phyloP scores from a whole-genome alignment of 2,113 vertebrate species.

The Platycercus adscitus region DNA sequence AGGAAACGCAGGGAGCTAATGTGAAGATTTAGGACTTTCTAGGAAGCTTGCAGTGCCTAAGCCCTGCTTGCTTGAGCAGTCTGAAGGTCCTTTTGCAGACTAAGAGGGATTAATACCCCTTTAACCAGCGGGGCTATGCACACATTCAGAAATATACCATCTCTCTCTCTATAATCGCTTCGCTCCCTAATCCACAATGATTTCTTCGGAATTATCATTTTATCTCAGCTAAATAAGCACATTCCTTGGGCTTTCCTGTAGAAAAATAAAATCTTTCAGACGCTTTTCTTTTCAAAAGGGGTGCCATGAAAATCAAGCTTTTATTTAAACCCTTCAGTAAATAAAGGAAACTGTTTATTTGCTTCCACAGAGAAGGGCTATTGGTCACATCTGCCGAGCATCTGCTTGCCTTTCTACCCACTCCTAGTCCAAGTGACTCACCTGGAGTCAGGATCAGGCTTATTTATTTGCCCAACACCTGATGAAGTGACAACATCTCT shows the following conservation, averaged over 20 bases:
- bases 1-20: conserved; percentile 94
- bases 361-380: neutral
- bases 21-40: conserved; percentile 97
- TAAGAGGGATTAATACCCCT: conserved; percentile 99
- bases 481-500: neutral
- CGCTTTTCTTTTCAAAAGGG: conserved; percentile 64
- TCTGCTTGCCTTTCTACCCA: neutral
- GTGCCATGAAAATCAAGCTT: conserved; percentile 43
- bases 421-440: neutral
- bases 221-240: conserved; percentile 92
- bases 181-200: conserved; percentile 87
- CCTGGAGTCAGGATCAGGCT: neutral
- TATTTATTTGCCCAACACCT: neutral
- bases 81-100: conserved; percentile 90
- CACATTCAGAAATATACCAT: conserved; percentile 79
- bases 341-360: conserved; percentile 46
- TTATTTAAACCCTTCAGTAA: conserved; percentile 58
- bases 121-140: conserved; percentile 89
- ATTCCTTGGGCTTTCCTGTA: conserved; percentile 85
- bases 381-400: neutral
- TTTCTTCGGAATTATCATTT: conserved; percentile 90
- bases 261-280: conserved; percentile 76
- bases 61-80: conserved; percentile 92
- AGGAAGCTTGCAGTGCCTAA: conserved; percentile 90
- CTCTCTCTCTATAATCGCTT: conserved; percentile 83